Conservation (phyloP, 2,113 vertebrate genomes). For the Melierax canorus region DNA sequence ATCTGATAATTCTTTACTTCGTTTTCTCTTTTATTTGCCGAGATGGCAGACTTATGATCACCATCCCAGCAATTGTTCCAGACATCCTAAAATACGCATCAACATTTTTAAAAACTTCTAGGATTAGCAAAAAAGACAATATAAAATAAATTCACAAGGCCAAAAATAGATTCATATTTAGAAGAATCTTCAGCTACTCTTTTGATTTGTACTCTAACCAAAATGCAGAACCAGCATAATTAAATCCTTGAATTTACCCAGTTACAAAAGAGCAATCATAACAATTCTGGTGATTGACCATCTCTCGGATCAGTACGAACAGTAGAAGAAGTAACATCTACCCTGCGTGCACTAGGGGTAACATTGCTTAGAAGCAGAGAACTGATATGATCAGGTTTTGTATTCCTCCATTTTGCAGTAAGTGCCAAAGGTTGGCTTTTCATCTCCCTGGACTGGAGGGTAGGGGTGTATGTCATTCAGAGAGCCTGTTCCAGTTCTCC, state of each 20-base stretch:
- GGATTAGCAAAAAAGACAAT: neutral
- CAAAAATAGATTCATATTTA: neutral
- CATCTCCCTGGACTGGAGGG: fast-evolving
- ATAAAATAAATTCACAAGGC: neutral
- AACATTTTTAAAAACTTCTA: neutral
- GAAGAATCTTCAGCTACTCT: neutral
- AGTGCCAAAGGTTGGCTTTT: neutral
- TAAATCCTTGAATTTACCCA: neutral
- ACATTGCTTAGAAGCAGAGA: neutral
- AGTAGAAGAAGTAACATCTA: neutral
- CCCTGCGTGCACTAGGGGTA: fast-evolving
- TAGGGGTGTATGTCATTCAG: neutral
- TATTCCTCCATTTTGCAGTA: neutral
- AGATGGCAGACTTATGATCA: neutral
- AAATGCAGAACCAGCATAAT: neutral
- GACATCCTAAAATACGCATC: neutral
- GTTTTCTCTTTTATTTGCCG: neutral
- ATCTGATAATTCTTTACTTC: neutral
- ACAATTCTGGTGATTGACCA: neutral
- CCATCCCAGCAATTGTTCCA: neutral
- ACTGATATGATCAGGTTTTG: neutral
- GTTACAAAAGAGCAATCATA: neutral
- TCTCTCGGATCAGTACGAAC: neutral
- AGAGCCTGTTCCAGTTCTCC: neutral
- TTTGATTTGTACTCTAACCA: neutral